phyloP scores from a whole-genome alignment of 1,140 invertebrate genomes.

The Drosophila ironensis region DNA sequence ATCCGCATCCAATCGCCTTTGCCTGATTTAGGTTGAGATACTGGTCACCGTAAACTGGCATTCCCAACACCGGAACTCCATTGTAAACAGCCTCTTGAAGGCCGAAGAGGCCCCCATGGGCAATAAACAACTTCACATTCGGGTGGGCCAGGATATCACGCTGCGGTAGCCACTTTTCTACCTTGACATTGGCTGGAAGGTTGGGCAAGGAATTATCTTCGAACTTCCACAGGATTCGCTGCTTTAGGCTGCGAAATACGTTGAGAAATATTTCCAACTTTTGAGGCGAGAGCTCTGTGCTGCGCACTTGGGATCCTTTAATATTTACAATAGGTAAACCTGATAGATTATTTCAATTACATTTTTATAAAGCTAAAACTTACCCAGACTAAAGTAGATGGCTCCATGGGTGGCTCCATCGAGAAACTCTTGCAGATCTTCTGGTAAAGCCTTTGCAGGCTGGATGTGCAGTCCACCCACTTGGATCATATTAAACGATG shows the following conservation, averaged over 20 bases:
- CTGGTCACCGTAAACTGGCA: slow-evolving; percentile 85
- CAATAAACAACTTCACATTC: slow-evolving; percentile 85
- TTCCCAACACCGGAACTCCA: slow-evolving; percentile 84
- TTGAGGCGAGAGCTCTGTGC: slow-evolving; percentile 74
- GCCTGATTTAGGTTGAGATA: slow-evolving; percentile 50
- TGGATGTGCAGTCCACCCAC: slow-evolving; percentile 83
- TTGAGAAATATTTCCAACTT: slow-evolving; percentile 82
- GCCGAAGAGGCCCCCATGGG: slow-evolving; percentile 85
- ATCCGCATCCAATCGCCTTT: slow-evolving; percentile 27
- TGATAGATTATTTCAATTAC: background rate
- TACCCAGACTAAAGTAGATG: slow-evolving; percentile 84
- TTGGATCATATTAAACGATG: slow-evolving; percentile 82
- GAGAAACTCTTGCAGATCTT: slow-evolving; percentile 65
- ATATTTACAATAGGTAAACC: no score
- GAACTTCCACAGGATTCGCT: slow-evolving; percentile 86
- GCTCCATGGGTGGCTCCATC: slow-evolving; percentile 83
- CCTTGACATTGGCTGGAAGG: slow-evolving; percentile 84
- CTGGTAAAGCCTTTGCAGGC: slow-evolving; percentile 69
- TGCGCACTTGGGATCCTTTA: slow-evolving; percentile 66
- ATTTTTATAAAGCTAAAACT: background rate
- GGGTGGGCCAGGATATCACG: slow-evolving; percentile 84
- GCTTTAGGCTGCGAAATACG: slow-evolving; percentile 83
- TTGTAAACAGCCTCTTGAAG: slow-evolving; percentile 84
- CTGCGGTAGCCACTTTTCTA: slow-evolving; percentile 86
- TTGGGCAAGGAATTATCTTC: slow-evolving; percentile 83